phyloP scores from a whole-genome alignment of 2,888 invertebrate species.

The Chymomyza procnemis region DNA sequence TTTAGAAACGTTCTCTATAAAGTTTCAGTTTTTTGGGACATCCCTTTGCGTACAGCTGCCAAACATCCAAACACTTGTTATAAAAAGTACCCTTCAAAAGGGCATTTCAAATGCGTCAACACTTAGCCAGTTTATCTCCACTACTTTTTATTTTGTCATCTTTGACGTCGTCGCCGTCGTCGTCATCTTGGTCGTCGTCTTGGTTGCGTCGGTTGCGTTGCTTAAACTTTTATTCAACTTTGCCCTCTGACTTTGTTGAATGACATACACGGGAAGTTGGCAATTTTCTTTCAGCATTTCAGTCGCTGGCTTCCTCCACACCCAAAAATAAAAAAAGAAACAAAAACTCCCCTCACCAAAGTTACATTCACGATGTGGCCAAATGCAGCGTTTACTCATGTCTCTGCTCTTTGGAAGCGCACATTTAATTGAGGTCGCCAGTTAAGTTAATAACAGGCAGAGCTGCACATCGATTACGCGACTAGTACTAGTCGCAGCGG shows the following conservation, averaged over 20 bases:
- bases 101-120: neutral
- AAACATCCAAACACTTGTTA: too few relatives aligned
- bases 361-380: slow-evolving; percentile 1
- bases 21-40: too few relatives aligned
- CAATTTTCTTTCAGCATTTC: slow-evolving; percentile 11
- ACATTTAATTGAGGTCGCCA: slow-evolving; percentile 77
- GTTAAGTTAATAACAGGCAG: slow-evolving; percentile 61
- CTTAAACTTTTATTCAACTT: slow-evolving; percentile 72
- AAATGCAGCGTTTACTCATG: neutral
- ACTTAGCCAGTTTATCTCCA: neutral
- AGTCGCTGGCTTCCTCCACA: neutral
- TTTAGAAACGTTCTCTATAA: too few relatives aligned
- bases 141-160: neutral
- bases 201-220: slow-evolving; percentile 5
- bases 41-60: too few relatives aligned
- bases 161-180: neutral
- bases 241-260: slow-evolving; percentile 71
- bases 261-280: slow-evolving; percentile 14
- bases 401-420: slow-evolving; percentile 26
- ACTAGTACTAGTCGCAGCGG: neutral
- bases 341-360: neutral
- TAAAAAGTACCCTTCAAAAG: neutral
- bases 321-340: neutral
- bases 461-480: slow-evolving; percentile 14
- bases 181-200: neutral